These are phyloP conservation scores for Selenia dentaria DNA, from an alignment of 2,888 invertebrate genomes.

Conservation along the genomic window DNA sequence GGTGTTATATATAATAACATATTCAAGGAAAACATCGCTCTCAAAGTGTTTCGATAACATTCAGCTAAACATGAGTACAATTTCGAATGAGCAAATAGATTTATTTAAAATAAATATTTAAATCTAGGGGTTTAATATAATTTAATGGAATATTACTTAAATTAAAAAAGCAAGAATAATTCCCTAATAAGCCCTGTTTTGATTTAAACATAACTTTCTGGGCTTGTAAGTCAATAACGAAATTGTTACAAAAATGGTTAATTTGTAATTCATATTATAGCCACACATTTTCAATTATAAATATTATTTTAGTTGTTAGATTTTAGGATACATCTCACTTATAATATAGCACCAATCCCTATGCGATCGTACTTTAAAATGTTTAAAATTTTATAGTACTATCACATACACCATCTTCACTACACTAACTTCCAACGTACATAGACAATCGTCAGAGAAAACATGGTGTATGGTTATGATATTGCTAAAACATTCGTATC, in stretches of 20 bases:
- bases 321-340: conserved; percentile 47
- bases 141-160: conserved; percentile 82
- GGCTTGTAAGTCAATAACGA: conserved; percentile 17
- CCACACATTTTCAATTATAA: conserved; percentile 44
- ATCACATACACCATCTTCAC: conserved; percentile 48
- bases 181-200: conserved; percentile 49
- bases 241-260: conserved; percentile 26
- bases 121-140: conserved; percentile 67
- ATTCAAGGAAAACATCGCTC: conserved; percentile 25
- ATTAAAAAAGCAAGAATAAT: conserved; percentile 59
- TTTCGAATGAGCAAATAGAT: conserved; percentile 80
- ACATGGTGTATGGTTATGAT: conserved; percentile 7
- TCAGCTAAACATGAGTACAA: conserved; percentile 73
- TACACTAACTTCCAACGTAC: conserved; percentile 35
- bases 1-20: conserved; percentile 1
- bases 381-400: conserved; percentile 54
- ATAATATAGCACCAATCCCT: conserved; percentile 74
- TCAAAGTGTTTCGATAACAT: conserved; percentile 49
- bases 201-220: conserved; percentile 28
- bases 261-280: conserved; percentile 33
- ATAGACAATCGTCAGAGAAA: conserved; percentile 27
- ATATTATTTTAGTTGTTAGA: conserved; percentile 47
- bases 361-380: conserved; percentile 61
- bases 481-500: conserved; percentile 18
- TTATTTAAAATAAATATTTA: conserved; percentile 70